Conservation (phyloP, 2,797 vertebrate genomes). For the Spheniscus humboldti region DNA sequence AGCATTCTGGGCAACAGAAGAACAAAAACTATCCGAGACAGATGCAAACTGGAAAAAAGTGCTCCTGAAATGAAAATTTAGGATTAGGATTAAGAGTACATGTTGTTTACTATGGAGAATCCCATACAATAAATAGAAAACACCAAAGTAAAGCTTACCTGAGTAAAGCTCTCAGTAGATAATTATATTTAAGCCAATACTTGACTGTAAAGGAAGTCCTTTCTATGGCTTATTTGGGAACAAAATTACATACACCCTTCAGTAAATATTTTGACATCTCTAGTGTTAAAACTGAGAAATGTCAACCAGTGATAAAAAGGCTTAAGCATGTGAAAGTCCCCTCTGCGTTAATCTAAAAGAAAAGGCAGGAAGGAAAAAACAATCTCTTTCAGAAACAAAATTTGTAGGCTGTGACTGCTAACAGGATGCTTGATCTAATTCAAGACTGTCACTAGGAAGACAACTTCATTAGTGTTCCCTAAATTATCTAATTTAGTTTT, state of each 20-base stretch:
- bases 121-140: background rate
- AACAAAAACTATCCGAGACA: background rate
- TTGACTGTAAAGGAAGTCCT: background rate
- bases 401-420: background rate
- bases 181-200: background rate
- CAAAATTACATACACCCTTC: background rate
- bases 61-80: background rate
- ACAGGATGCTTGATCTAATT: conserved; percentile 38
- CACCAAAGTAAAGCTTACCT: background rate
- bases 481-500: background rate
- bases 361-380: conserved; percentile 52
- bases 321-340: background rate
- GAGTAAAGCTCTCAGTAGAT: background rate
- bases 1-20: background rate
- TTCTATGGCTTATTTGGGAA: background rate
- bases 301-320: background rate
- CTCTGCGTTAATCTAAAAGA: background rate
- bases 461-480: background rate
- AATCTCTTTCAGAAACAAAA: conserved; percentile 1
- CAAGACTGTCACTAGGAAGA: background rate
- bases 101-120: background rate
- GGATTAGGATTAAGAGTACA: background rate
- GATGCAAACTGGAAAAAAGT: background rate
- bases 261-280: conserved; percentile 23
- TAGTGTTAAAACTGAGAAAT: background rate